Percentiles rank a stretch among this genome's conserved stretches.
Conservation (phyloP, 2,113 vertebrate species). For the Tauraco erythrolophus region DNA sequence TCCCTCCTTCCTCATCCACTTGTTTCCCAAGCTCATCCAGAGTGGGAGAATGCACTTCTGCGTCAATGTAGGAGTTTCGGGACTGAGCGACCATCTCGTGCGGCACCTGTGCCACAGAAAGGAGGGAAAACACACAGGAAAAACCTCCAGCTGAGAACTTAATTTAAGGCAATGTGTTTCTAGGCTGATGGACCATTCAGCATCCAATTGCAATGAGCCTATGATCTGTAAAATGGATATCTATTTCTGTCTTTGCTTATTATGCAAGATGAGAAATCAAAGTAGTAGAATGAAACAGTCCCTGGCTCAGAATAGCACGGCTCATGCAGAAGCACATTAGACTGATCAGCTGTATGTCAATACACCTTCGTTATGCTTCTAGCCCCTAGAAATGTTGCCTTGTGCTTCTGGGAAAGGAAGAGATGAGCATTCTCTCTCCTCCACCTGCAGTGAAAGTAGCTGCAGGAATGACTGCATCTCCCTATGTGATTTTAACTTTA, state of each 20-base stretch:
- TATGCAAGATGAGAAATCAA: neutral
- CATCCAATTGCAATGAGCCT: neutral
- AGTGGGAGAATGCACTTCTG: slow-evolving; percentile 87
- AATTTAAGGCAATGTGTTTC: neutral
- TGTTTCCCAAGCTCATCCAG: slow-evolving; percentile 89
- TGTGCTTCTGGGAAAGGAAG: neutral
- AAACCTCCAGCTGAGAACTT: neutral
- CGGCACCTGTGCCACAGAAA: slow-evolving; percentile 82
- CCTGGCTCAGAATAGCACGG: neutral
- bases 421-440: neutral
- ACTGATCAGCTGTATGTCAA: neutral
- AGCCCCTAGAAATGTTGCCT: neutral
- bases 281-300: neutral
- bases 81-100: slow-evolving; percentile 94
- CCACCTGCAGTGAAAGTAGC: neutral
- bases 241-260: neutral
- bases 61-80: slow-evolving; percentile 89
- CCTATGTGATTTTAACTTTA: neutral
- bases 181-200: neutral
- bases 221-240: neutral
- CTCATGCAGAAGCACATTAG: neutral
- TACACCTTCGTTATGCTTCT: neutral
- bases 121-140: neutral
- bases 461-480: neutral
- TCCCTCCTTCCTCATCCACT: slow-evolving; percentile 86